Evolutionary conservation across 2,888 invertebrate species (phyloP), one percentile per base, ranked within the genome.

Genomic region (Apotomis capreana): DNA sequence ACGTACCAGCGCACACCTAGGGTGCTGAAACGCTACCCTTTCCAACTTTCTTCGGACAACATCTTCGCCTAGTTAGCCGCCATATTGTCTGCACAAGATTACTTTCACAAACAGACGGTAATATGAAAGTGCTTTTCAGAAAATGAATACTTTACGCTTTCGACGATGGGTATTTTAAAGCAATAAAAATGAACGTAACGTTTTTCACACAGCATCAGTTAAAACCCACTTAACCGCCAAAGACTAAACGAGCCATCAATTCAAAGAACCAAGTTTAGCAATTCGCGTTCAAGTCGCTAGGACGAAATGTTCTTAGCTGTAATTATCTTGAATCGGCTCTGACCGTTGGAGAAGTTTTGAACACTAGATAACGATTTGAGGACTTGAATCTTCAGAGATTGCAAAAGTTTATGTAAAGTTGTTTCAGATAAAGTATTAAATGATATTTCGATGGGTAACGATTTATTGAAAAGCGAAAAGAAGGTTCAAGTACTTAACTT

Each of bases 261-360:
- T 72, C 58, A 52, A 54, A n/a, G 49, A 57, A 13, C 71, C 63
- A 72, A 72, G 72, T 72, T 72, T 68, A 59, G 68, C 68, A 49
- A 63, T 72, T 68, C 68, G 63, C 15, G 58, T 63, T 67, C 60
- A 68, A 72, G 40, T 68, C 52, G 63, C 68, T 63, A 63, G 52
- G 72, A 68, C 68, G 52, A 68, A 72, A 68, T 72, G 72, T 68
- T 59, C 72, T n/a, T 36, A 54, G 63, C 58, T 72, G 72, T 68
- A 68, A 72, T 72, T 72, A 72, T 72, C 67, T 68, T 46, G 36
- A 63, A 15, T 51, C 57, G 44, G 37, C 36, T 68, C 61, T 67
- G 71, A 61, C 71, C 71, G 57, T 61, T 26, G 26, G 40, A 9
- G 8, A 62, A 67, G 55, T 71, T 68, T 71, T 52, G 36, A 71